These are phyloP conservation scores for Apotomis betuletana DNA, from an alignment of 2,888 invertebrate genomes.

Conservation along the genomic window DNA sequence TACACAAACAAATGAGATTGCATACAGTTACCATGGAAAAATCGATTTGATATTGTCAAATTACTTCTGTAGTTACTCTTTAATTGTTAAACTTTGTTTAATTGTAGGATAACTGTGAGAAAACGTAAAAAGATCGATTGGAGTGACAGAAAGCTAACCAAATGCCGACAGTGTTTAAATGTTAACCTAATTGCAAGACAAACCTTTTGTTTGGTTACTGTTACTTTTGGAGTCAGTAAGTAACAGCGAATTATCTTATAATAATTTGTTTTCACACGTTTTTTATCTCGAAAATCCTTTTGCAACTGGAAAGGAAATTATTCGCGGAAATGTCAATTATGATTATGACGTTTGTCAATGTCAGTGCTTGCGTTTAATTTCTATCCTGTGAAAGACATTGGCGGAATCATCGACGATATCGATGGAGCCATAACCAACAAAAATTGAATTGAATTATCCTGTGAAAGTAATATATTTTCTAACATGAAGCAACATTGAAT, in stretches of 20 bases:
- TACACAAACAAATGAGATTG: constrained; percentile 25
- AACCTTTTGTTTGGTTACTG: constrained; percentile 36
- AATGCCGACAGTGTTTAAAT: constrained; percentile 16
- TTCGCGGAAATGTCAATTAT: constrained; percentile 21
- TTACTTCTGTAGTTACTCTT: constrained; percentile 20
- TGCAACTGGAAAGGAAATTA: constrained; percentile 12
- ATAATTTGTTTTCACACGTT: background rate
- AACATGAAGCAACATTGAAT: no score
- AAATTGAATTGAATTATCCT: no score
- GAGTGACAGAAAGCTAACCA: constrained; percentile 28
- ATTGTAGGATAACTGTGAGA: constrained; percentile 32
- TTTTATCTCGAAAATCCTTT: constrained; percentile 13
- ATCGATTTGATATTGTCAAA: constrained; percentile 35
- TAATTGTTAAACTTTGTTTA: constrained; percentile 33
- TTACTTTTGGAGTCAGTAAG: constrained; percentile 28
- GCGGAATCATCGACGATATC: no score
- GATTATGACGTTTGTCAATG: constrained; percentile 16
- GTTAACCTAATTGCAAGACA: constrained; percentile 27
- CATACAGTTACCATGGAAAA: constrained; percentile 30
- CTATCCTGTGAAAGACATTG: background rate
- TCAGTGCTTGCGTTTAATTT: constrained; percentile 32
- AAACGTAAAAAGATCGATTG: constrained; percentile 28
- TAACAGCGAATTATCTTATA: constrained; percentile 1
- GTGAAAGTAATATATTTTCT: no score
- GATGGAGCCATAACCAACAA: no score